Evolutionary conservation across 2,797 vertebrate genomes (phyloP), one percentile per base, ranked within the genome.

Genomic region (Bucorvus abyssinicus): DNA sequence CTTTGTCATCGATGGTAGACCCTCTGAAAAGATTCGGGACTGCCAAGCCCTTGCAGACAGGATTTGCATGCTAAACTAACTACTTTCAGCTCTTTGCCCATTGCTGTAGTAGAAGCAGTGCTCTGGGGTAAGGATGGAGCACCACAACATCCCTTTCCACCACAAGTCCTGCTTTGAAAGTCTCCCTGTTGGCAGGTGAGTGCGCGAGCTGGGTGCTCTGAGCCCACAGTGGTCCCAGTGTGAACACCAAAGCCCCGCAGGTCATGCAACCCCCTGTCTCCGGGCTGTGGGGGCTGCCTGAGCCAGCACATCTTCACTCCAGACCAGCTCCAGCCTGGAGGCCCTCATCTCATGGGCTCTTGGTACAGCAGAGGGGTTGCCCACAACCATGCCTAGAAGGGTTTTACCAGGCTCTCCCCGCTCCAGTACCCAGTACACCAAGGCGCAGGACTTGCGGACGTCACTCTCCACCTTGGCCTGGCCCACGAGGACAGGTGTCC

Each of bases 401-500:
- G 22, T 56, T 92, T 93, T 40, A 84, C 9, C 13, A 38, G 45
- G 24, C 10, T 91, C 34, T 87, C 8, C 21, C 13, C 14, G 1
- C 18, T 45, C 24, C 27, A 5, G 26, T 5, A 38, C 10, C 9
- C 3, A 0, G 34, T 45, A 79, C 2, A 1, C 17, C 12, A 14
- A n/a, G 24, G 32, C 3, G 49, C 44, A 36, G 24, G 61, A 32
- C 73, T 78, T 38, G 61, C 38, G 38, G 29, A 47, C 3, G 6
- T 67, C 44, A 52, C 24, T 81, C 47, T 69, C 9, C 10, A 2
- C 26, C 45, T 34, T 45, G n/a, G 20, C 47, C 30, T 38, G 74
- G 59, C 23, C 49, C 57, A 10, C 1, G 7, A 71, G 60, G 52
- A 59, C 68, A 59, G 14, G 6, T 84, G 45, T 49, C 69, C 65